These are phyloP conservation scores for Drosophila ogumai DNA, from an alignment of 1,140 invertebrate genomes.

Conservation along the genomic window DNA sequence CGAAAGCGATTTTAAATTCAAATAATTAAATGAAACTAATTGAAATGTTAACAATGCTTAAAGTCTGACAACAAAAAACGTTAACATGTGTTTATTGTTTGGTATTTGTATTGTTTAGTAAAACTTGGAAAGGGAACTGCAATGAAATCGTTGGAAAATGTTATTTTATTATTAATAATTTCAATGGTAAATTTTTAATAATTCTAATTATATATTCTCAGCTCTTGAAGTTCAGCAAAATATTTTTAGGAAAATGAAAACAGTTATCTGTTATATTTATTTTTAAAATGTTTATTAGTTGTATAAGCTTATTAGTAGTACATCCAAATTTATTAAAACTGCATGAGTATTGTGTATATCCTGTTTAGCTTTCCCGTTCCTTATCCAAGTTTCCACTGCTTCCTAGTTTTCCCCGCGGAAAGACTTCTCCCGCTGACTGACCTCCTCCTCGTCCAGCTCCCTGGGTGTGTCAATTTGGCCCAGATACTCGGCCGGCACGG, in stretches of 20 bases:
- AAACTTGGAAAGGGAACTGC: not conserved
- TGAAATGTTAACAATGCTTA: constrained; percentile 18
- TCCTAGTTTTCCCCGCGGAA: not conserved
- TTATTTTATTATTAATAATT: not conserved
- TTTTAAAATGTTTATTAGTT: not conserved
- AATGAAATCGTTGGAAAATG: not conserved
- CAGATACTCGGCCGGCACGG: constrained; percentile 36
- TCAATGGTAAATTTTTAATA: not conserved
- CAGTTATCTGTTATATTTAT: too few species aligned
- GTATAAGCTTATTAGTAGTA: not conserved
- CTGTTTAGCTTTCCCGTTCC: not conserved
- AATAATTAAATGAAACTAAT: constrained; percentile 14
- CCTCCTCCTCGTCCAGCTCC: constrained; percentile 30
- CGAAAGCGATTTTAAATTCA: constrained; percentile 5
- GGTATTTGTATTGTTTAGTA: not conserved
- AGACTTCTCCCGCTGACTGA: constrained; percentile 1
- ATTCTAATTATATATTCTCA: not conserved
- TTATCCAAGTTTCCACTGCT: not conserved
- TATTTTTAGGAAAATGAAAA: too few species aligned
- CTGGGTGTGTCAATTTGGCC: constrained; percentile 45
- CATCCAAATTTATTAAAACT: constrained; percentile 1
- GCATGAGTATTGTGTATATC: not conserved
- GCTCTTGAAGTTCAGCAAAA: too few species aligned
- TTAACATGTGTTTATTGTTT: not conserved
- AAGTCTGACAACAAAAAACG: not conserved